Evolutionary conservation across 2,888 invertebrate genomes (phyloP), one percentile per base, ranked within the genome.

Genomic region (Erebia aethiops): DNA sequence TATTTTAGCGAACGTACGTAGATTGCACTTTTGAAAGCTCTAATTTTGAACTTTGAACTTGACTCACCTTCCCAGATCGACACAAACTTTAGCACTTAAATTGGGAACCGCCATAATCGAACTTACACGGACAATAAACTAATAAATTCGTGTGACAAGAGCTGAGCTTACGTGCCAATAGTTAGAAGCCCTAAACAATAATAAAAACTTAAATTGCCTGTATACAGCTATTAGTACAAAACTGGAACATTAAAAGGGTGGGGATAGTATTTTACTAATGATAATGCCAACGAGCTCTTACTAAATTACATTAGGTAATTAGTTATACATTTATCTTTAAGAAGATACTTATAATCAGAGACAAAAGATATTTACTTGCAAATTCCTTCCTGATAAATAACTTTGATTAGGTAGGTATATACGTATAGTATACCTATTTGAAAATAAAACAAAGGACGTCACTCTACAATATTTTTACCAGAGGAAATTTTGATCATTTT

Each of bases 321-420:
- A 54, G 18, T 10, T 54, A 54, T 54, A 54, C 52, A 46, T 51
- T 51, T 51, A 51, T 51, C 51, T 51, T n/a, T 49, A 49, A n/a
- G n/a, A n/a, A n/a, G 3, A 4, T 51, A 51, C n/a, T 16, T 51
- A 51, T 7, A 1, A 9, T 18, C 54, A 16, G 10, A 54, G 11
- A 18, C 54, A 11, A 54, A 9, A 21, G 11, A 18, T 1, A 46
- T 13, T 13, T 49, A 5, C 14, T n/a, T 14, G 7, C 8, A 51
- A 51, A 51, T 14, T 11, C 11, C 49, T 49, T 49, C 35, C 35
- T 35, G 35, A 7, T 43, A 43, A 43, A 43, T 43, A 11, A 43
- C 43, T 11, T 11, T 51, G 13, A 51, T 13, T n/a, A 51, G 51
- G 13, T n/a, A 51, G 51, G 13, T 21, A 21, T 21, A 21, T 21